phyloP scores from a whole-genome alignment of 1,140 invertebrate species.

The Microplitis mediator region DNA sequence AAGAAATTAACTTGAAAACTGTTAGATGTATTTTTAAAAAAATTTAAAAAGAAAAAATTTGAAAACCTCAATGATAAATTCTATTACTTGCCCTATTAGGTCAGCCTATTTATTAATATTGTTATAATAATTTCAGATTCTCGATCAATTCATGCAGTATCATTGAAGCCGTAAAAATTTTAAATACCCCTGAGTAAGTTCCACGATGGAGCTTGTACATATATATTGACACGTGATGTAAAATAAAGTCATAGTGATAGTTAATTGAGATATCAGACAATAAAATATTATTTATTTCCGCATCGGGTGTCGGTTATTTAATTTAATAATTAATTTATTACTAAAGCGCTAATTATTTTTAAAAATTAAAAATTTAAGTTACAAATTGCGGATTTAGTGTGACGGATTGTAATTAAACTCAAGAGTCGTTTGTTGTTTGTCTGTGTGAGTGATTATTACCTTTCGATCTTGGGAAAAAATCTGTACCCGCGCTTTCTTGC shows the following conservation, averaged over 20 bases:
- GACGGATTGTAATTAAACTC: background rate
- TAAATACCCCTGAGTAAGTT: constrained; percentile 52
- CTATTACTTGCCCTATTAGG: too few species aligned
- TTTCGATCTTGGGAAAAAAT: constrained; percentile 59
- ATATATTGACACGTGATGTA: constrained; percentile 13
- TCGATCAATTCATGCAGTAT: constrained; percentile 56
- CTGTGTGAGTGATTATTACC: constrained; percentile 43
- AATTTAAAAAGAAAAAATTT: too few species aligned
- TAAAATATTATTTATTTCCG: background rate
- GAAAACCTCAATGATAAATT: too few species aligned
- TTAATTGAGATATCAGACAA: background rate
- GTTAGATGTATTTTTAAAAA: too few species aligned
- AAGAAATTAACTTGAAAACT: too few species aligned
- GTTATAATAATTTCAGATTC: constrained; percentile 41
- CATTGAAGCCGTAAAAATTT: constrained; percentile 57
- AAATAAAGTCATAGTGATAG: background rate
- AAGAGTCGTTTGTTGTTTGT: background rate
- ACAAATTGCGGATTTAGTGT: background rate
- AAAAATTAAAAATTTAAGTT: too few species aligned
- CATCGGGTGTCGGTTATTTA: too few species aligned
- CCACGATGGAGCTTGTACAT: constrained; percentile 32
- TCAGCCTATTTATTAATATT: background rate
- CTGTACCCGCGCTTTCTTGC: constrained; percentile 60
- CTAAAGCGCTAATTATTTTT: too few species aligned
- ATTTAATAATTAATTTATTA: background rate